A percentile compares a stretch with the other conserved stretches of the same genome.
Evolutionary conservation across 1,140 invertebrate genomes (phyloP).

Genomic region (Saccostrea echinata): DNA sequence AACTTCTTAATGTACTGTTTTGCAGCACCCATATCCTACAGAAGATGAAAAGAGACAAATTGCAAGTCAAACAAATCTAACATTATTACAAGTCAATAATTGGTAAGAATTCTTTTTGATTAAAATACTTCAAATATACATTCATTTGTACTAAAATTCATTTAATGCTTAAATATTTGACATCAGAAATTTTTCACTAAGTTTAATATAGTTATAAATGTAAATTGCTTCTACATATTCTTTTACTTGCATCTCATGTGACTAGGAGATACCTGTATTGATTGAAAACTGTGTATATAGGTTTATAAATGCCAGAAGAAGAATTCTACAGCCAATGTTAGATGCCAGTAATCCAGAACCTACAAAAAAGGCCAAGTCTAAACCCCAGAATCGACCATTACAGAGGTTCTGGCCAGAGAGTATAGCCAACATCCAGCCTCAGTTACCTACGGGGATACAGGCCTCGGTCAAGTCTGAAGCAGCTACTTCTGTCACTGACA

Average conservation of each 20-base stretch:
- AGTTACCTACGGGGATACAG: conserved; percentile 58
- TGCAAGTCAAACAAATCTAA: conserved; percentile 90
- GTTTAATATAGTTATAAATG: too few species aligned
- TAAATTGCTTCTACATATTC: too few species aligned
- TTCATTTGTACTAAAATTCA: too few species aligned
- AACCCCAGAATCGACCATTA: conserved; percentile 79
- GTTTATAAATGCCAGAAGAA: conserved; percentile 96
- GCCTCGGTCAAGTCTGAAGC: background rate
- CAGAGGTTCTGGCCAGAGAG: conserved; percentile 84
- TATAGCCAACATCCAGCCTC: conserved; percentile 80
- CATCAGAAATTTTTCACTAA: too few species aligned
- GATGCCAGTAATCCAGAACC: conserved; percentile 76
- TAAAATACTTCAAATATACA: background rate
- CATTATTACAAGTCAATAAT: conserved; percentile 84
- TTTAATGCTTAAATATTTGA: too few species aligned
- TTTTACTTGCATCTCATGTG: too few species aligned
- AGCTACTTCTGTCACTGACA: background rate
- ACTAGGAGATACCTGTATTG: background rate
- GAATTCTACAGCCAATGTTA: conserved; percentile 93
- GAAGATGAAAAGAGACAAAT: conserved; percentile 95
- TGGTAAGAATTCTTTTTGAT: conserved; percentile 74
- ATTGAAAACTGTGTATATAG: conserved; percentile 83
- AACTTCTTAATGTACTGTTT: conserved; percentile 18
- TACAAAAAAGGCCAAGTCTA: conserved; percentile 76
- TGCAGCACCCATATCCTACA: conserved; percentile 91